Evolutionary conservation across 2,888 invertebrate genomes (phyloP).

Genomic region (Nomada lathburiana): DNA sequence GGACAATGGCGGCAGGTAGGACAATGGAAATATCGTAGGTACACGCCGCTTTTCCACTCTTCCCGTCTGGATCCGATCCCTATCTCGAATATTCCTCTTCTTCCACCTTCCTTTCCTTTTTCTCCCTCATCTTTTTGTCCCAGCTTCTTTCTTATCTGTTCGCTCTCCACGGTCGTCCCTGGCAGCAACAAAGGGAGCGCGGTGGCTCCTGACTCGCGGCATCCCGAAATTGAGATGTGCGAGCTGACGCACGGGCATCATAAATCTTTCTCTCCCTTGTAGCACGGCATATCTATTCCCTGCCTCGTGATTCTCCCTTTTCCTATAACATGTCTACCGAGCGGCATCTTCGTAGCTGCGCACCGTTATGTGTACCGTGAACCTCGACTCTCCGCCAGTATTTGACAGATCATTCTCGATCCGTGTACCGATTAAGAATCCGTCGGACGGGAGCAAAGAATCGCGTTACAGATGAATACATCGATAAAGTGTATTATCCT

Average conservation of each 20-base stretch:
- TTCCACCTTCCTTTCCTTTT: slow-evolving; percentile 2
- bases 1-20: slow-evolving; percentile 29
- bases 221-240: slow-evolving; percentile 75
- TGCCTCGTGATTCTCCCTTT: slow-evolving; percentile 42
- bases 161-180: slow-evolving; percentile 50
- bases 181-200: slow-evolving; percentile 63
- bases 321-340: slow-evolving; percentile 47
- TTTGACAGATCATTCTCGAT: slow-evolving; percentile 30
- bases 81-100: slow-evolving; percentile 50
- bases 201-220: slow-evolving; percentile 67
- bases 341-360: slow-evolving; percentile 28
- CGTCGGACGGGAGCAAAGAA: background rate
- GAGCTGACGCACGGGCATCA: slow-evolving; percentile 72
- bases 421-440: slow-evolving; percentile 5
- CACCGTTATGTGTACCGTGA: slow-evolving; percentile 16
- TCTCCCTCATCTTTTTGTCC: slow-evolving; percentile 15
- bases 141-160: slow-evolving; percentile 52
- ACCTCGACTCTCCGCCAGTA: slow-evolving; percentile 21
- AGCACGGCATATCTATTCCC: slow-evolving; percentile 63
- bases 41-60: slow-evolving; percentile 46
- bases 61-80: slow-evolving; percentile 44
- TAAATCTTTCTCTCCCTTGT: slow-evolving; percentile 68
- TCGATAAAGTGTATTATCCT: background rate
- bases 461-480: slow-evolving; percentile 1
- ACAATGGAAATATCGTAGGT: slow-evolving; percentile 40